A percentile compares a stretch with the other conserved stretches of the same genome.
phyloP scores from a whole-genome alignment of 2,888 invertebrate genomes.

The Papilio gigon region DNA sequence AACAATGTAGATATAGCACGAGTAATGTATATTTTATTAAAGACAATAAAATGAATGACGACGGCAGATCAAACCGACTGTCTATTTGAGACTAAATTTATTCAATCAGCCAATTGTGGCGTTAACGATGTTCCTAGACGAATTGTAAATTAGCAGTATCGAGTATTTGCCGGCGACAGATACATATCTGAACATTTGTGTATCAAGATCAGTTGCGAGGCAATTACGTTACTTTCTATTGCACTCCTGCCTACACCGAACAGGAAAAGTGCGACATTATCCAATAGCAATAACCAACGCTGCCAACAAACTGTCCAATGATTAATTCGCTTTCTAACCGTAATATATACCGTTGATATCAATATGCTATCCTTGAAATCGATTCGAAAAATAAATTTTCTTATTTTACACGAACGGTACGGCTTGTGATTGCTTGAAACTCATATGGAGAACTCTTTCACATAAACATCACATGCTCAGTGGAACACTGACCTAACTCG shows the following conservation, averaged over 20 bases:
- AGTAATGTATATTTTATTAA: no score
- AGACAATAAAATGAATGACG: no score
- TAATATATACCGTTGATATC: background rate
- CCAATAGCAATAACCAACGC: conserved; percentile 18
- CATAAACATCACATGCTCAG: no score
- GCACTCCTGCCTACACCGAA: conserved; percentile 45
- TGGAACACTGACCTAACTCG: no score
- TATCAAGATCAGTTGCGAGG: conserved; percentile 50
- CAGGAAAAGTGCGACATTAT: conserved; percentile 45
- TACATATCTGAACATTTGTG: conserved; percentile 33
- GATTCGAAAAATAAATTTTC: no score
- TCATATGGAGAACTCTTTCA: no score
- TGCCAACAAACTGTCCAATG: conserved; percentile 19
- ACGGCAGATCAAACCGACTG: no score
- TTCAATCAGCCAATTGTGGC: background rate
- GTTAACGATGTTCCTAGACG: background rate
- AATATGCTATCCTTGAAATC: background rate
- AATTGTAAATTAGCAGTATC: background rate
- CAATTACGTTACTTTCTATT: conserved; percentile 53
- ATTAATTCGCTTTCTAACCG: conserved; percentile 34
- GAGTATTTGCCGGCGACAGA: background rate
- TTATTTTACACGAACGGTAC: no score
- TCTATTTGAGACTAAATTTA: no score
- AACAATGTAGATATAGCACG: no score
- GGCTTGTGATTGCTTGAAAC: no score